These are phyloP conservation scores for Drosophila dunni DNA, from an alignment of 1,140 invertebrate genomes.

Conservation along the genomic window DNA sequence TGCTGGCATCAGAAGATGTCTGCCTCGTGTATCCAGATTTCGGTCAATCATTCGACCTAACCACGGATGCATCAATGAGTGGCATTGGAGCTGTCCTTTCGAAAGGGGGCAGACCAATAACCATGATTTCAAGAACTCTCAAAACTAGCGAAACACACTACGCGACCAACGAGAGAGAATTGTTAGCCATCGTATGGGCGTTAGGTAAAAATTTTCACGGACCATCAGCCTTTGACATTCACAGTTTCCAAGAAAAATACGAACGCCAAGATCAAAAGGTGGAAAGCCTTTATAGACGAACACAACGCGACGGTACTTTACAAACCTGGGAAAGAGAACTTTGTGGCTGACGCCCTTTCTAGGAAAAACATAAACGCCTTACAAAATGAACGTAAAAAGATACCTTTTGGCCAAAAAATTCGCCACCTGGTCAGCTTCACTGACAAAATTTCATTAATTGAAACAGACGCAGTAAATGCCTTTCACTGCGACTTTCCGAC, in stretches of 20 bases:
- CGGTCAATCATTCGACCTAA: too few species aligned
- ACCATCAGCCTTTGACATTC: slow-evolving; percentile 26
- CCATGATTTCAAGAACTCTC: too few species aligned
- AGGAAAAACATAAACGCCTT: not conserved
- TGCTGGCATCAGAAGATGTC: too few species aligned
- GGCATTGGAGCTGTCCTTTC: too few species aligned
- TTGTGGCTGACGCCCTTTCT: not conserved
- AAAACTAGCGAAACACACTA: not conserved
- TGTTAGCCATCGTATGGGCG: slow-evolving; percentile 4
- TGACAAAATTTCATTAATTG: not conserved
- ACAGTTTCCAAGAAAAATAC: not conserved
- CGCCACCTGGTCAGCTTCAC: not conserved
- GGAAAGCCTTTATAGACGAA: slow-evolving; percentile 39
- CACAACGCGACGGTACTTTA: slow-evolving; percentile 2
- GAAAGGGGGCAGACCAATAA: too few species aligned
- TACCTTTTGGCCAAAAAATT: not conserved
- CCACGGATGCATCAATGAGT: too few species aligned
- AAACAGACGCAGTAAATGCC: not conserved
- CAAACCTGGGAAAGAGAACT: slow-evolving; percentile 7
- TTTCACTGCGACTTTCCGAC: too few species aligned
- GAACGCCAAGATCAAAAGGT: slow-evolving; percentile 18
- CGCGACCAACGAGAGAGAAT: not conserved
- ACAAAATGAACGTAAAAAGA: slow-evolving; percentile 19
- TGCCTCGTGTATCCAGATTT: too few species aligned
- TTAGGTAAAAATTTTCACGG: slow-evolving; percentile 30